Evolutionary conservation across 1,140 invertebrate genomes (phyloP).

Genomic region (Cheumatopsyche charites): DNA sequence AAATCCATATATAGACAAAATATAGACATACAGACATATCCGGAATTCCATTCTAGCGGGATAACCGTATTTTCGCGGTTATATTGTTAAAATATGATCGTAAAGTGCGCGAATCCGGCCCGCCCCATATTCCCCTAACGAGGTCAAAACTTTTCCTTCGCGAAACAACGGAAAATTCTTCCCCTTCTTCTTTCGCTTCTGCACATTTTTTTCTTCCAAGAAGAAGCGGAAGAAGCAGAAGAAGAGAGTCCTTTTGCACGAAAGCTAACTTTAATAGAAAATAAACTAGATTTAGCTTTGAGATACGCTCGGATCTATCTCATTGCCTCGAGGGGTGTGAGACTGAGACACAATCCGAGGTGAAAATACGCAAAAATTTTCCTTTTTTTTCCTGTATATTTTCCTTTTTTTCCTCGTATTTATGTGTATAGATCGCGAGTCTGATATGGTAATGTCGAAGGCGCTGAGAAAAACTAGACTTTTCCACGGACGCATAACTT

Average conservation of each 20-base stretch:
- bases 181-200: not conserved
- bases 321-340: conserved; percentile 6
- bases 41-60: not conserved
- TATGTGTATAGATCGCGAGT: not conserved
- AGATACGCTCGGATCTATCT: conserved; percentile 36
- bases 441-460: conserved; percentile 26
- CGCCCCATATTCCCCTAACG: conserved; percentile 37
- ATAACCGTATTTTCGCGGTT: conserved; percentile 30
- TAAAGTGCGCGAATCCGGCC: conserved; percentile 20
- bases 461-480: conserved; percentile 11
- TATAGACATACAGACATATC: too few relatives aligned
- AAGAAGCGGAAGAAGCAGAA: too few relatives aligned
- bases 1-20: too few relatives aligned
- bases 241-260: conserved; percentile 18
- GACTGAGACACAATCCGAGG: not conserved
- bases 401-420: not conserved
- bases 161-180: conserved; percentile 37
- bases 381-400: not conserved
- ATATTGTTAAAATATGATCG: conserved; percentile 35
- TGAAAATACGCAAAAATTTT: conserved; percentile 22
- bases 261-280: conserved; percentile 48
- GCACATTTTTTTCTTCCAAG: not conserved
- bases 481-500: conserved; percentile 32
- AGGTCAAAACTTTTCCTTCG: conserved; percentile 43
- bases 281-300: conserved; percentile 47